Conservation (phyloP, 2,797 vertebrate genomes). For the Cygnus olor region DNA sequence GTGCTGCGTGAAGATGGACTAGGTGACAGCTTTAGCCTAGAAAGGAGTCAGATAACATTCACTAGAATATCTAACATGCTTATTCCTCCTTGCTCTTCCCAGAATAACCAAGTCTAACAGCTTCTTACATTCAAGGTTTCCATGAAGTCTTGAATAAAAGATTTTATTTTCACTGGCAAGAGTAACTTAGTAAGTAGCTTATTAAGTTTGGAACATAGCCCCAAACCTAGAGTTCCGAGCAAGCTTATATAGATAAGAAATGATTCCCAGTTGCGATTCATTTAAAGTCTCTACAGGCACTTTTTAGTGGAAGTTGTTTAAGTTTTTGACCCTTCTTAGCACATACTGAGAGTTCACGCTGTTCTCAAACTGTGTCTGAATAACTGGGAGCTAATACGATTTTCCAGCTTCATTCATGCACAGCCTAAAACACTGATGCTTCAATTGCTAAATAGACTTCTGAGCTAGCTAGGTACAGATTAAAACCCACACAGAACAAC, state of each 20-base stretch:
- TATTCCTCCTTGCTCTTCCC: not conserved
- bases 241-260: not conserved
- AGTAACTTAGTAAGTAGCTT: not conserved
- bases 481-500: not conserved
- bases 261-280: not conserved
- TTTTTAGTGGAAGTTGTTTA: not conserved
- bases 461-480: not conserved
- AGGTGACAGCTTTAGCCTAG: conserved; percentile 83
- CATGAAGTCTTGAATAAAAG: not conserved
- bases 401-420: not conserved
- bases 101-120: not conserved
- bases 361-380: not conserved
- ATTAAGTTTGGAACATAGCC: not conserved
- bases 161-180: not conserved
- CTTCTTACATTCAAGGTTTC: not conserved
- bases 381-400: not conserved
- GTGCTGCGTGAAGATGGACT: conserved; percentile 64
- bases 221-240: not conserved
- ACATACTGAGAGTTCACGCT: not conserved
- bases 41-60: not conserved
- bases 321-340: not conserved
- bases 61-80: not conserved
- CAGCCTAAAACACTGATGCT: not conserved
- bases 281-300: not conserved
- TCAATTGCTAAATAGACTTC: not conserved